Conservation (phyloP, 2,888 invertebrate species). For the Amiota communis region DNA sequence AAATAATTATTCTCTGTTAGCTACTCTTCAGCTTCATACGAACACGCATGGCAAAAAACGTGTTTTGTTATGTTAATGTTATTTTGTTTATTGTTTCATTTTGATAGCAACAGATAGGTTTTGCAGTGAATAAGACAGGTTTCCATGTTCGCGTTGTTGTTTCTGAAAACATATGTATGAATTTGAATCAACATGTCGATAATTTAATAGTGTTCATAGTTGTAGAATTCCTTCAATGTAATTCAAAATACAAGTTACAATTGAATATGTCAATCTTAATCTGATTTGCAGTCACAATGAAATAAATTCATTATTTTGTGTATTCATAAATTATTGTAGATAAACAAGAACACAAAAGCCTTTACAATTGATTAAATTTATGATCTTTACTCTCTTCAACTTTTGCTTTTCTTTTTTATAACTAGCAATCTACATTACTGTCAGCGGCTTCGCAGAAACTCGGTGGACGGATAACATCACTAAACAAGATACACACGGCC, state of each 20-base stretch:
- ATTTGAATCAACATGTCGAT: no score
- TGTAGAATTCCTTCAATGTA: no score
- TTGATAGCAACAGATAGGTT: constrained; percentile 30
- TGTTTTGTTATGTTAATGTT: constrained; percentile 35
- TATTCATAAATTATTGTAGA: not conserved
- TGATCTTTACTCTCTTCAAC: not conserved
- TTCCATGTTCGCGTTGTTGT: not conserved
- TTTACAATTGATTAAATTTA: constrained; percentile 18
- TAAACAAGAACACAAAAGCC: constrained; percentile 25
- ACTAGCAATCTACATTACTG: constrained; percentile 68
- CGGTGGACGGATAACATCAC: constrained; percentile 70
- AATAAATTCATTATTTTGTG: no score
- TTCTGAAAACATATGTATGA: no score
- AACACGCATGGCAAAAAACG: constrained; percentile 10
- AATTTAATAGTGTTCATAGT: no score
- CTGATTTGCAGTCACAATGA: no score
- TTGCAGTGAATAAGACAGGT: not conserved
- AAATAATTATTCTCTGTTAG: constrained; percentile 47
- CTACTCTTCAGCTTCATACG: not conserved
- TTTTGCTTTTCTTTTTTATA: not conserved
- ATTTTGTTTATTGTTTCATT: constrained; percentile 46
- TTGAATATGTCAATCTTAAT: no score
- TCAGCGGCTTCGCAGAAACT: constrained; percentile 70
- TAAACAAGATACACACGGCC: constrained; percentile 67
- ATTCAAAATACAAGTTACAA: no score